Base-by-base conservation (phyloP, 2,113 vertebrate species). In the Atrichornis clamosus region DNA sequence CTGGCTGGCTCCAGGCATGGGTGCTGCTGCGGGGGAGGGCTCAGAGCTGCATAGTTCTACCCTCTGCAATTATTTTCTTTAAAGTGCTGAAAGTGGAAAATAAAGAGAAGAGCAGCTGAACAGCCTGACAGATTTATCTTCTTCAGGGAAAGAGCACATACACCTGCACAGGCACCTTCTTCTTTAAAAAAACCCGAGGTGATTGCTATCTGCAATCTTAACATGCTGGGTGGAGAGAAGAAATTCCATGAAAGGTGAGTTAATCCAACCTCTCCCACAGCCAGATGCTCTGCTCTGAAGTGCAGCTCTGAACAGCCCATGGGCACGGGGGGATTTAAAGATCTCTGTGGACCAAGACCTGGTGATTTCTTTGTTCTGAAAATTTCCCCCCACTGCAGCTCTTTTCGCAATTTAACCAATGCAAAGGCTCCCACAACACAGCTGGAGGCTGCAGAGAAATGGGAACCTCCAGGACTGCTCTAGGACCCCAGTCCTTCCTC, bases 101-200 rank as follows among this genome's bases (percentile, higher is more conserved):
- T 80, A 50, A 95, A 97, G 89, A 93, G 84, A 10, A 91, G 83
- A 56, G 92, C 95, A 95, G 96, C 95, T 96, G 95, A 96, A 83
- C 30, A 85, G 94, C 73, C 93, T 97, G 95, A 97, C 95, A 98
- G 97, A 97, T 97, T 98, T 97, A 97, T 97, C 94, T 96, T 94
- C 93, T 89, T 50, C 69, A 62, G 91, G 92, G 92, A 94, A 94
- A 84, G 83, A 90, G 84, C 90, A 35, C 60, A 91, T 89, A 93
- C 93, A 96, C 96, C 97, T 97, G 97, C 91, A 93, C 52, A 85
- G 62, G 67, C 35, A 95, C 47, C 76, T 95, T 94, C 52, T 60
- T 64, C 59, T 79, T 84, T 19, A 67, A 59, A 72, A 89, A 56
- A 56, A 53, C 4, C 49, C 63, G 17, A 50, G 85, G 73, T 64